Percentiles rank a stretch among this genome's conserved stretches.
These are phyloP conservation scores for Mastomys coucha DNA, from an alignment of 2,113 vertebrate genomes.

Conservation along the genomic window DNA sequence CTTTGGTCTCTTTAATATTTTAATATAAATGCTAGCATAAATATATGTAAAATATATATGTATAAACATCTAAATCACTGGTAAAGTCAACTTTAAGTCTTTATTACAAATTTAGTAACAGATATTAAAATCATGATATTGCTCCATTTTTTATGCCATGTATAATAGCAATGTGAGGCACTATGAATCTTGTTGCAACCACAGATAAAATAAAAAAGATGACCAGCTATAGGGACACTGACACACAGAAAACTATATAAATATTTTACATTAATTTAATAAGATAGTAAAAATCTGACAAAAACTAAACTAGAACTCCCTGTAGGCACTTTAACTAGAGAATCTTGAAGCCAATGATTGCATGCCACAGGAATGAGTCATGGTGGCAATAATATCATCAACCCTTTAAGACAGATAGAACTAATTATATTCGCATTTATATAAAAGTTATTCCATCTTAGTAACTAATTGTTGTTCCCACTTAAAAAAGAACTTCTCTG, in stretches of 20 bases:
- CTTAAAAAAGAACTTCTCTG: background rate
- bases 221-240: background rate
- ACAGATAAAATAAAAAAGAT: background rate
- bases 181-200: background rate
- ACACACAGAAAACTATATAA: background rate
- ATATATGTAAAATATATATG: background rate
- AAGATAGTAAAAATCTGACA: background rate
- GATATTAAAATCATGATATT: background rate
- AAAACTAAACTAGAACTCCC: background rate
- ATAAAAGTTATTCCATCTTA: background rate
- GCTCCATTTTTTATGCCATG: background rate
- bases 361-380: background rate
- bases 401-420: background rate
- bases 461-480: background rate
- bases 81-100: background rate
- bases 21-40: background rate
- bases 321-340: background rate
- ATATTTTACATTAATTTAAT: slow-evolving; percentile 16
- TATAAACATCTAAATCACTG: background rate
- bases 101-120: background rate
- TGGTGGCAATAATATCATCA: background rate
- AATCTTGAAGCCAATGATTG: background rate
- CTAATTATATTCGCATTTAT: background rate
- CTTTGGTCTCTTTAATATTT: background rate
- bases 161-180: background rate